Evolutionary conservation across 2,888 invertebrate genomes (phyloP).

Genomic region (Holacanthella duospinosa): DNA sequence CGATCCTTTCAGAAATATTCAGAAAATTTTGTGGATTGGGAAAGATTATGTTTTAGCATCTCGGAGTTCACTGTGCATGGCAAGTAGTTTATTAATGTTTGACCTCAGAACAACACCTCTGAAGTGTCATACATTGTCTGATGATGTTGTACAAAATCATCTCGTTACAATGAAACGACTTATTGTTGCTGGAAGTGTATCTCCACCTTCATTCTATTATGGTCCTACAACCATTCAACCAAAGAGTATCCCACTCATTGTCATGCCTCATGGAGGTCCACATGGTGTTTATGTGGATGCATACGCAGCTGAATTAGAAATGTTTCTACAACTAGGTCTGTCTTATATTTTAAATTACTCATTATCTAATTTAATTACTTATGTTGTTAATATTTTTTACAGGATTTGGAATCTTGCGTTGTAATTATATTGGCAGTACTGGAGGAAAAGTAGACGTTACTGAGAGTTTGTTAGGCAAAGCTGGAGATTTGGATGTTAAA

Average conservation of each 20-base stretch:
- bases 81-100: no score
- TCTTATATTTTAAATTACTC: no score
- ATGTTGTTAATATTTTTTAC: slow-evolving; percentile 5
- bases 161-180: not conserved
- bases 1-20: no score
- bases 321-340: slow-evolving; percentile 23
- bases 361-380: not conserved
- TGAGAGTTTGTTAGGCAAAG: slow-evolving; percentile 56
- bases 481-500: slow-evolving; percentile 66
- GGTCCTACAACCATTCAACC: slow-evolving; percentile 28
- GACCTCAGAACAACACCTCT: no score
- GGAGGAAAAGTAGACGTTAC: slow-evolving; percentile 67
- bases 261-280: slow-evolving; percentile 70
- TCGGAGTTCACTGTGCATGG: no score
- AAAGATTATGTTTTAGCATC: no score
- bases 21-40: no score
- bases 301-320: slow-evolving; percentile 47
- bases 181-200: not conserved
- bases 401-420: slow-evolving; percentile 56
- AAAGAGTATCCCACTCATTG: slow-evolving; percentile 55
- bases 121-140: no score
- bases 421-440: slow-evolving; percentile 67
- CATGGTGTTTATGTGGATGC: slow-evolving; percentile 53
- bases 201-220: slow-evolving; percentile 29
- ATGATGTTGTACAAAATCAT: no score